Evolutionary conservation across 1,140 invertebrate species (phyloP).

Genomic region (Leptinotarsa lineolata): DNA sequence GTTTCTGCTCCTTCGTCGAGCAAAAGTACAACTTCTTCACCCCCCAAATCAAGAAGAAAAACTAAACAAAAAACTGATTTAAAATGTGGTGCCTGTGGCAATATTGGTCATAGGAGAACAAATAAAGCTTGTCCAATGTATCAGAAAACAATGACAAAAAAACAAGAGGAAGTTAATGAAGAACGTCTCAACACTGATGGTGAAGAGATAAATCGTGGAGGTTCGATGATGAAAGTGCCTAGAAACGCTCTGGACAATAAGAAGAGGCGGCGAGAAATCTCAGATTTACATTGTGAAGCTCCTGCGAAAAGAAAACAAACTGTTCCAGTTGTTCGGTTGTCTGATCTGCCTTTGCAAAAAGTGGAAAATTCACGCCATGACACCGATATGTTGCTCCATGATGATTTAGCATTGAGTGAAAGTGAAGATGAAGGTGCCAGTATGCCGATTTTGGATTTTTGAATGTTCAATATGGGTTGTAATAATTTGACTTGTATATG

Average conservation of each 20-base stretch:
- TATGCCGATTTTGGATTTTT: too few relatives aligned
- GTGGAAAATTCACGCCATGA: too few relatives aligned
- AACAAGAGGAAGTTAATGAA: constrained; percentile 82
- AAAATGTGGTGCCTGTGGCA: constrained; percentile 98
- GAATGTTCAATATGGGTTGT: too few relatives aligned
- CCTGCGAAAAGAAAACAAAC: constrained; percentile 92
- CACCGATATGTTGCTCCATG: too few relatives aligned
- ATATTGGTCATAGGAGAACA: constrained; percentile 83
- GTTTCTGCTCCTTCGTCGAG: constrained; percentile 9
- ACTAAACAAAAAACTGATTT: constrained; percentile 87
- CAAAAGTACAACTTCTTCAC: constrained; percentile 40
- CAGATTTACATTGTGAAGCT: constrained; percentile 84
- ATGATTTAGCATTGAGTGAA: too few relatives aligned
- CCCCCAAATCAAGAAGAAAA: constrained; percentile 68
- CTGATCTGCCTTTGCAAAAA: constrained; percentile 70
- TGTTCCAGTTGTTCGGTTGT: constrained; percentile 94
- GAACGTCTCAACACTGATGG: constrained; percentile 75
- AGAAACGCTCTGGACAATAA: constrained; percentile 74
- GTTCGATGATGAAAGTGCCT: constrained; percentile 82
- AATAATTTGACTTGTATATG: too few relatives aligned
- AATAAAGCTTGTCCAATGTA: constrained; percentile 97
- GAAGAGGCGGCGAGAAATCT: constrained; percentile 66
- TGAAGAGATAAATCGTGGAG: constrained; percentile 78
- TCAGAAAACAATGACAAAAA: constrained; percentile 73
- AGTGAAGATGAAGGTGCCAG: too few relatives aligned